A percentile compares a stretch with the other conserved stretches of the same genome.
These are phyloP conservation scores for Lordiphosa andalusiaca DNA, from an alignment of 2,888 invertebrate genomes.

Conservation along the genomic window DNA sequence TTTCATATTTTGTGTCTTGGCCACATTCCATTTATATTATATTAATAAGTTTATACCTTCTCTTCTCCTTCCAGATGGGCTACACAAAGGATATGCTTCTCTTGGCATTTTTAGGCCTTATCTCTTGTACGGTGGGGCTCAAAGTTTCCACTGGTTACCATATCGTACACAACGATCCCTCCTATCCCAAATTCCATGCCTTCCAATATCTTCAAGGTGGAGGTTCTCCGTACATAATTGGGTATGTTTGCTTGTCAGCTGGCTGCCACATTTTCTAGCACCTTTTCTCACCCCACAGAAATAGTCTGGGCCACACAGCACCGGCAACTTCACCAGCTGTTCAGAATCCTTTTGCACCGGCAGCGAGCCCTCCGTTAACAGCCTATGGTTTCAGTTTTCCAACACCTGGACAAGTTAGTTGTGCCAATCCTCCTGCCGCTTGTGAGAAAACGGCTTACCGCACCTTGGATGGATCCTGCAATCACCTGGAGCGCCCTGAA, in stretches of 20 bases:
- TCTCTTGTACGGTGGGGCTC: constrained; percentile 25
- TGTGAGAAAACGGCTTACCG: constrained; percentile 83
- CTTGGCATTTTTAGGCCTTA: constrained; percentile 40
- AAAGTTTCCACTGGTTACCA: constrained; percentile 72
- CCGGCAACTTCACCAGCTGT: constrained; percentile 57
- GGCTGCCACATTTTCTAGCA: background rate
- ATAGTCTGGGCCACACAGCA: constrained; percentile 41
- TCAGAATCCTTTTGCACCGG: constrained; percentile 61
- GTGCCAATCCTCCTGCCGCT: constrained; percentile 67
- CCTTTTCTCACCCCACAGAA: constrained; percentile 37
- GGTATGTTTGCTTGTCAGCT: constrained; percentile 27
- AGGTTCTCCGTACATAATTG: constrained; percentile 39
- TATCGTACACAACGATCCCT: constrained; percentile 67
- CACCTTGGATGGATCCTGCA: constrained; percentile 95
- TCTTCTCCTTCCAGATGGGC: constrained; percentile 35
- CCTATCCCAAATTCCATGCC: constrained; percentile 40
- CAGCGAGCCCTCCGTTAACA: constrained; percentile 12
- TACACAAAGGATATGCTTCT: constrained; percentile 27
- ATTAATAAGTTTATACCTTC: too few species aligned
- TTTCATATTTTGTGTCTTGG: too few species aligned
- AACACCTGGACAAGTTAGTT: constrained; percentile 61
- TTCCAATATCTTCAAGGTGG: constrained; percentile 52
- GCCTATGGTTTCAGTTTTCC: constrained; percentile 66
- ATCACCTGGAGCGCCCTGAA: constrained; percentile 90
- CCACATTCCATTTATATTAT: too few species aligned